Conservation (phyloP, 2,888 invertebrate genomes). For the Axea sp. region DNA sequence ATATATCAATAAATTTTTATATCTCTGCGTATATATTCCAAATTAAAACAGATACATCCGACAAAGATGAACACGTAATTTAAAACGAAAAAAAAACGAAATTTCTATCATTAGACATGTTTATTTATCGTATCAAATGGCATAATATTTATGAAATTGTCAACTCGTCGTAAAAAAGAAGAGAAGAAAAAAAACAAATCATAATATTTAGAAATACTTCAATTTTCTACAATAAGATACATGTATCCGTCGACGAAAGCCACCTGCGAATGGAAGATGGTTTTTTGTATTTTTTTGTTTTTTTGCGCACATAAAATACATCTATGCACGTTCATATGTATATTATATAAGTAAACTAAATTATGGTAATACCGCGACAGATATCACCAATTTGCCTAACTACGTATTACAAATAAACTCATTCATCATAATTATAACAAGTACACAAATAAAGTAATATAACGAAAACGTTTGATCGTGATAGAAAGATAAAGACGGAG, state of each 20-base stretch:
- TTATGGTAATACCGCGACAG: constrained; percentile 42
- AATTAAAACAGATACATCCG: too few relatives aligned
- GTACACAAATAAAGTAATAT: constrained; percentile 7
- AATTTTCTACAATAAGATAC: constrained; percentile 56
- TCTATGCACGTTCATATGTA: constrained; percentile 53
- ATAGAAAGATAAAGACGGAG: background rate
- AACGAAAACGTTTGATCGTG: constrained; percentile 7
- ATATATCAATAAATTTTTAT: background rate
- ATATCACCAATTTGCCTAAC: constrained; percentile 32
- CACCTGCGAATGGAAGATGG: constrained; percentile 57
- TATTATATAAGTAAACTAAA: constrained; percentile 50
- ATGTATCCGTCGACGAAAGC: constrained; percentile 53
- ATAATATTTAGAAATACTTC: constrained; percentile 32
- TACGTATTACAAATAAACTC: constrained; percentile 20
- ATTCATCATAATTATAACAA: constrained; percentile 12
- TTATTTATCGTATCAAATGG: constrained; percentile 61
- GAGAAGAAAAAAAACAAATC: constrained; percentile 26
- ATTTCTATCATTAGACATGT: constrained; percentile 52
- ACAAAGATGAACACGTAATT: background rate
- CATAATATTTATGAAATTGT: constrained; percentile 57
- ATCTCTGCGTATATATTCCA: too few relatives aligned
- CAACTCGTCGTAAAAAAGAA: constrained; percentile 51
- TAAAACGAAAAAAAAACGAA: constrained; percentile 22
- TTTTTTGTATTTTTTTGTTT: constrained; percentile 18
- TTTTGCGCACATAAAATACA: constrained; percentile 57